Evolutionary conservation across 2,113 vertebrate species (phyloP).

Genomic region (Diphyllodes magnificus): DNA sequence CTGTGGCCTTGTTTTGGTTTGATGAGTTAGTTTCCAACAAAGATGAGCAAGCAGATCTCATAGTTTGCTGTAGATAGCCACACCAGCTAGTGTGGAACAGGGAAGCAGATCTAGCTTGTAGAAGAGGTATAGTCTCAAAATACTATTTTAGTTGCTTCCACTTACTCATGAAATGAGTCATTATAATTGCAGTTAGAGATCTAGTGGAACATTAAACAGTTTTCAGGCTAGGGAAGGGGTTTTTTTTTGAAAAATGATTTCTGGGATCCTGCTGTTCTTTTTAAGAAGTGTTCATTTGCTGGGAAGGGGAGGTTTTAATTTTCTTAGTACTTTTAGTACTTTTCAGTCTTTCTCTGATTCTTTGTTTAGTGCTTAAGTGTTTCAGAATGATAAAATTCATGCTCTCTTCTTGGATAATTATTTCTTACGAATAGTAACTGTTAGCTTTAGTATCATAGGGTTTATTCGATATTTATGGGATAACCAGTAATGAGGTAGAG

Average conservation of each 20-base stretch:
- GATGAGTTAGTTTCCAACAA: not conserved
- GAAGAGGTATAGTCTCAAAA: not conserved
- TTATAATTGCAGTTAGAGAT: not conserved
- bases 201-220: not conserved
- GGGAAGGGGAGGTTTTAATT: not conserved
- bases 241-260: not conserved
- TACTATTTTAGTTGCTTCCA: not conserved
- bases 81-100: not conserved
- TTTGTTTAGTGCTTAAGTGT: not conserved
- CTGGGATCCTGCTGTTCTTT: not conserved
- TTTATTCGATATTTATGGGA: not conserved
- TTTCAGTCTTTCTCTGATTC: not conserved
- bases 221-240: not conserved
- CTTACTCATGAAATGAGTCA: not conserved
- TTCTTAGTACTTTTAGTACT: not conserved
- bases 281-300: not conserved
- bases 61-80: not conserved
- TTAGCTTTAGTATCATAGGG: not conserved
- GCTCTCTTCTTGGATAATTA: not conserved
- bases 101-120: not conserved
- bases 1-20: not conserved
- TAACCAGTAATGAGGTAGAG: not conserved
- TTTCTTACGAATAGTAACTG: not conserved
- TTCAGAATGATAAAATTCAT: not conserved
- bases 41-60: not conserved